Base-by-base conservation (phyloP, 2,113 vertebrate genomes). In the Athene noctua region DNA sequence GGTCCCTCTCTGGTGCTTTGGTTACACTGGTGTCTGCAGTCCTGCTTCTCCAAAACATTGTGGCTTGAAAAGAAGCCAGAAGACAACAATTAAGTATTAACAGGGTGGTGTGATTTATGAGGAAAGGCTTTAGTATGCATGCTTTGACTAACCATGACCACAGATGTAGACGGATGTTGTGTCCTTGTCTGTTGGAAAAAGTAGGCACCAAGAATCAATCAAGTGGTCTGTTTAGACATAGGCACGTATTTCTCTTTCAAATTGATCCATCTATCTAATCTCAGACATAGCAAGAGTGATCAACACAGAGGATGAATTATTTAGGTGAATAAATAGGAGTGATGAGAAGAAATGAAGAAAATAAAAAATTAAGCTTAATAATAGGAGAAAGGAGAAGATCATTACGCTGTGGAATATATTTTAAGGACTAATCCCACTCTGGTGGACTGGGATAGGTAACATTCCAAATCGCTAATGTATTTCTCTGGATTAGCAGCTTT, bases 111-210 rank as follows among this genome's bases (percentile, higher is more conserved):
- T 95, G 95, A 95, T 96, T 94, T 67, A 91, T 92, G 85, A 74
- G 83, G 73, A 63, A n/a, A 77, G 51, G 62, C 73, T 95, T 97
- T 89, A 77, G 73, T 85, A 67, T 94, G 94, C 94, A 71, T 62
- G 80, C 86, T 80, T 65, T 93, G 80, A 67, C 80, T 91, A 40
- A 4, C 65, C 74, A 36, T 66, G 91, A 57, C 87, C 91, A 93
- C 23, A n/a, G 87, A 79, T 79, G 87, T 47, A 93, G 92, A 94
- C 9, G 42, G 80, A 96, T 95, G 93, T 73, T 86, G 62, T 85
- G 84, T 94, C 96, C 92, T 96, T 96, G 96, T 68, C 89, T 96
- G 49, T 68, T 70, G 86, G 73, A 94, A 91, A 91, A 71, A 52
- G 77, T 16, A 85, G 81, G 75, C 71, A 70, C 78, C 42, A 47